Conservation (phyloP, 2,797 vertebrate genomes). For the Gymnodraco acuticeps region DNA sequence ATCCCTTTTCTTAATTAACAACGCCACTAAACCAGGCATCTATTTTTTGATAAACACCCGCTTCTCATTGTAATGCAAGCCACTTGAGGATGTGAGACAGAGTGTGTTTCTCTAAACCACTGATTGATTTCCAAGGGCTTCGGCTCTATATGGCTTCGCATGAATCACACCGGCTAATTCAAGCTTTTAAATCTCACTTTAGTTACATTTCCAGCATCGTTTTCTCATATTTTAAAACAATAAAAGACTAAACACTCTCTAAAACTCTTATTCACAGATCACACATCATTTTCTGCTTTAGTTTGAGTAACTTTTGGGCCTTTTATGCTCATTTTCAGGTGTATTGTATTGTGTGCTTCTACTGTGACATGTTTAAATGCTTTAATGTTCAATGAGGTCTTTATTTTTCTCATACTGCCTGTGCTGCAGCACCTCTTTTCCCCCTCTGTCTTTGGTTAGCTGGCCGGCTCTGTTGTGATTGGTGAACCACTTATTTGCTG, state of each 20-base stretch:
- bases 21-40: slow-evolving; percentile 33
- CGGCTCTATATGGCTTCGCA: slow-evolving; percentile 45
- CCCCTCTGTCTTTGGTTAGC: too few species aligned
- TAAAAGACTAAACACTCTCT: background rate
- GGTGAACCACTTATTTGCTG: too few species aligned
- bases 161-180: slow-evolving; percentile 55
- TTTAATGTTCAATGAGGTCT: too few species aligned
- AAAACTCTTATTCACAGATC: background rate
- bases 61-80: slow-evolving; percentile 57
- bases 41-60: slow-evolving; percentile 60
- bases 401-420: too few species aligned
- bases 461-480: too few species aligned
- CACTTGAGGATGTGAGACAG: slow-evolving; percentile 51
- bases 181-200: slow-evolving; percentile 32
- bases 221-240: background rate
- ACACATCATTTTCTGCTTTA: background rate
- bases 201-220: slow-evolving; percentile 25
- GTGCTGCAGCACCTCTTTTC: too few species aligned
- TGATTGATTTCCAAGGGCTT: slow-evolving; percentile 68
- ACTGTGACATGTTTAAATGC: too few species aligned
- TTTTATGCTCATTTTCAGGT: too few species aligned
- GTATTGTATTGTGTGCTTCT: too few species aligned
- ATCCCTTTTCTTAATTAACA: slow-evolving; percentile 72
- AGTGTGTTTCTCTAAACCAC: slow-evolving; percentile 61
- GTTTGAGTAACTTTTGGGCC: background rate